Evolutionary conservation across 1,140 invertebrate genomes (phyloP).

Genomic region (Nymphalis io): DNA sequence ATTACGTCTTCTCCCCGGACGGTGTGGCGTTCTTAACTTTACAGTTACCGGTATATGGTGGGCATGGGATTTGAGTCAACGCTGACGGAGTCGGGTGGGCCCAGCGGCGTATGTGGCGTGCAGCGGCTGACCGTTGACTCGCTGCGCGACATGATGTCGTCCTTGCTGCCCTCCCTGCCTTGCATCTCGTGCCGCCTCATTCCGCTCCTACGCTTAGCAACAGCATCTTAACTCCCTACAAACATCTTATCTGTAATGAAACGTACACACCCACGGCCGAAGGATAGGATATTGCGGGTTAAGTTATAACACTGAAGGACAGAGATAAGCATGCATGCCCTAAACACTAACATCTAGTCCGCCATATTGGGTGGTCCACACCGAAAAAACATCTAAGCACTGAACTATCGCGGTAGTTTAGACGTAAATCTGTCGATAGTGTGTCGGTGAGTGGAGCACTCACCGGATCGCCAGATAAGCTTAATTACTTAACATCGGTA

Average conservation of each 20-base stretch:
- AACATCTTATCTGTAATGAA: conserved; percentile 72
- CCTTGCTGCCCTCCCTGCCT: conserved; percentile 63
- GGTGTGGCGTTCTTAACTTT: conserved; percentile 42
- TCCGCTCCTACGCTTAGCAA: conserved; percentile 68
- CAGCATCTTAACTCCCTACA: conserved; percentile 71
- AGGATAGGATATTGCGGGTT: conserved; percentile 58
- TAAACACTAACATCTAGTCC: conserved; percentile 71
- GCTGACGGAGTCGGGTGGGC: conserved; percentile 85
- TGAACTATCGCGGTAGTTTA: conserved; percentile 49
- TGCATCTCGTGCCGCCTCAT: conserved; percentile 75
- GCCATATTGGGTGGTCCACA: conserved; percentile 59
- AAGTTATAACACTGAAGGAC: conserved; percentile 64
- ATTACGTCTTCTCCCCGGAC: conserved; percentile 56
- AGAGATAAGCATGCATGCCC: conserved; percentile 76
- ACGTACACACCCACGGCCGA: conserved; percentile 61
- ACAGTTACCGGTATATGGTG: conserved; percentile 89
- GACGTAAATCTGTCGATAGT: conserved; percentile 14
- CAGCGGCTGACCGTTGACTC: conserved; percentile 74
- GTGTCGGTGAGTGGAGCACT: conserved; percentile 48
- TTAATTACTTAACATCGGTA: conserved; percentile 37
- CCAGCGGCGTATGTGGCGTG: conserved; percentile 71
- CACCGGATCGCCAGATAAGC: conserved; percentile 46
- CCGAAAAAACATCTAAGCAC: conserved; percentile 64
- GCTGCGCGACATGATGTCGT: conserved; percentile 70
- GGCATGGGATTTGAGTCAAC: conserved; percentile 89